phyloP scores from a whole-genome alignment of 2,888 invertebrate genomes.

The Cephus sareptanus region DNA sequence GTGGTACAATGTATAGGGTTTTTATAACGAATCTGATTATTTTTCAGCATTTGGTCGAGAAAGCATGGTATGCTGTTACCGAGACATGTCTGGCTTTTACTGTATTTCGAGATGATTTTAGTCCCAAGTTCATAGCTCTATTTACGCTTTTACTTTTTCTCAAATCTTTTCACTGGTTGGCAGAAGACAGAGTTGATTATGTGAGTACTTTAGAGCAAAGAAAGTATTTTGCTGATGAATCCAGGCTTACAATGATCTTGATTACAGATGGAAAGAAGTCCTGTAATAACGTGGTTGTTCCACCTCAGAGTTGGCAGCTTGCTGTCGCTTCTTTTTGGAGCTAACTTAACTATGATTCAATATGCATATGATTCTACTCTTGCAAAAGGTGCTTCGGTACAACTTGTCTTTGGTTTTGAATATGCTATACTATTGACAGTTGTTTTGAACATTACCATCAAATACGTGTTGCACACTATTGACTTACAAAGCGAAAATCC shows the following conservation, averaged over 20 bases:
- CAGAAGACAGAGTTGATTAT: constrained; percentile 98
- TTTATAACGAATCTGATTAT: constrained; percentile 7
- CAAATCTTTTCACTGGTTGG: constrained; percentile 99
- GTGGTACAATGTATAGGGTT: neutral
- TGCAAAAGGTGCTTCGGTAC: constrained; percentile 94
- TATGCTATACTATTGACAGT: constrained; percentile 97
- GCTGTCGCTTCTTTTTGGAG: constrained; percentile 80
- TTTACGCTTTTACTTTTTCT: constrained; percentile 96
- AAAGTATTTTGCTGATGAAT: constrained; percentile 62
- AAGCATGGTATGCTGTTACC: constrained; percentile 99
- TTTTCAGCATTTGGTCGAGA: constrained; percentile 93
- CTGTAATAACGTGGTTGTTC: constrained; percentile 94
- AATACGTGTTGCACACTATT: constrained; percentile 87
- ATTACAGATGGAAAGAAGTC: constrained; percentile 97
- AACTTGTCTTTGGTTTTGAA: constrained; percentile 99
- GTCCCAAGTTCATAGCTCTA: constrained; percentile 96
- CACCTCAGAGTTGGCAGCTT: constrained; percentile 91
- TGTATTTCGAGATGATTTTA: constrained; percentile 98
- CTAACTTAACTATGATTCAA: constrained; percentile 90
- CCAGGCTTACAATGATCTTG: neutral
- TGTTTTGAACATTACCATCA: constrained; percentile 91
- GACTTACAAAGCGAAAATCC: constrained; percentile 94
- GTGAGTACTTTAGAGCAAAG: constrained; percentile 96
- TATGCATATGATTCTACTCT: constrained; percentile 95
- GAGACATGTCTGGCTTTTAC: constrained; percentile 99